phyloP scores from a whole-genome alignment of 1,140 invertebrate species.

The Apocrypta bakeri region DNA sequence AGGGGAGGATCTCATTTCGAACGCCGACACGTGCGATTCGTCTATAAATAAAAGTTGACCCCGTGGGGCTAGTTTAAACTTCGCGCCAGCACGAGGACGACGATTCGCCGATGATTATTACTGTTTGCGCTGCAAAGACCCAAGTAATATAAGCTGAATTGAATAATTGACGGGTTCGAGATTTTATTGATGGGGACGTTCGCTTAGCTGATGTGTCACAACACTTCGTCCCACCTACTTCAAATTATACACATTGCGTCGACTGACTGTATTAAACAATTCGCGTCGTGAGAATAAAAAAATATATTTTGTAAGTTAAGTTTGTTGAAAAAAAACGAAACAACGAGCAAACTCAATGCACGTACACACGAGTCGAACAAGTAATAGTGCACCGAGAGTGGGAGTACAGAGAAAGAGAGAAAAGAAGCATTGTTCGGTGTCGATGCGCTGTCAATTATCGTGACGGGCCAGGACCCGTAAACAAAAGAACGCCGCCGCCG shows the following conservation, averaged over 20 bases:
- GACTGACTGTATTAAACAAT: too few species aligned
- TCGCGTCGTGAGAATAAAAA: background rate
- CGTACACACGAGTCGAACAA: background rate
- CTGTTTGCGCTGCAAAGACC: conserved; percentile 12
- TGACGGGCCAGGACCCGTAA: conserved; percentile 27
- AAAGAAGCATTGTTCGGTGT: conserved; percentile 16
- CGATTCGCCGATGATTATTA: conserved; percentile 3
- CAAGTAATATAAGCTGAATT: background rate
- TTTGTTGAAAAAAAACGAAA: background rate
- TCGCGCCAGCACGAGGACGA: conserved; percentile 27
- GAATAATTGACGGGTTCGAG: conserved; percentile 7
- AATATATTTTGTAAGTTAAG: background rate
- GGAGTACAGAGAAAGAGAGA: background rate
- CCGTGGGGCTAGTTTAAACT: conserved; percentile 56
- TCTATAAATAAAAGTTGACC: background rate
- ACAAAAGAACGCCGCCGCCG: conserved; percentile 32
- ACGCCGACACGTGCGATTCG: conserved; percentile 13
- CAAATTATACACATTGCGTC: background rate
- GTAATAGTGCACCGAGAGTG: background rate
- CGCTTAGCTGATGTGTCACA: background rate
- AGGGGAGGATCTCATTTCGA: conserved; percentile 62
- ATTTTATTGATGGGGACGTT: background rate
- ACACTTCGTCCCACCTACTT: too few species aligned
- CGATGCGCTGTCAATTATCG: conserved; percentile 50
- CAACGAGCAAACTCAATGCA: conserved; percentile 15